Percentiles rank a stretch among this genome's conserved stretches.
phyloP scores from a whole-genome alignment of 2,113 vertebrate genomes.

The Nothobranchius kuhntae region DNA sequence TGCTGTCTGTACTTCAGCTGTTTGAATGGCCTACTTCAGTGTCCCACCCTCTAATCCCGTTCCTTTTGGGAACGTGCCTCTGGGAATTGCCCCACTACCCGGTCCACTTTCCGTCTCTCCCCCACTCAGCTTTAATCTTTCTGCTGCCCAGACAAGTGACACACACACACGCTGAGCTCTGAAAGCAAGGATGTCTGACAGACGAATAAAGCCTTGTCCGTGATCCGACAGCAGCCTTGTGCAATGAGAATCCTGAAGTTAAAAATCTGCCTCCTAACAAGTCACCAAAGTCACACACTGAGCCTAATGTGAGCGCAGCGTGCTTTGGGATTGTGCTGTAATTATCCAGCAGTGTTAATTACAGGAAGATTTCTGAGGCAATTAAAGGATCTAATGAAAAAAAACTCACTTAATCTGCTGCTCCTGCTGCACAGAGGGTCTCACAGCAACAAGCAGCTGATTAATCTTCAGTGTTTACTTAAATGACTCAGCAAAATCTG shows the following conservation, averaged over 20 bases:
- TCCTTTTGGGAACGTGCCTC: constrained; percentile 3
- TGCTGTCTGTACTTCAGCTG: constrained; percentile 60
- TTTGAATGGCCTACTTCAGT: constrained; percentile 67
- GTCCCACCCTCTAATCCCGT: constrained; percentile 61
- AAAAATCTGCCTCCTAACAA: constrained; percentile 3
- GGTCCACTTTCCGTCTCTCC: constrained; percentile 45
- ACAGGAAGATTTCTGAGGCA: constrained; percentile 58
- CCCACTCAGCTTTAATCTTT: constrained; percentile 57
- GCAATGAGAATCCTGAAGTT: background rate
- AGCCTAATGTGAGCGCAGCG: constrained; percentile 31
- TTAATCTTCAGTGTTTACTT: constrained; percentile 43
- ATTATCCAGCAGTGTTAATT: constrained; percentile 63
- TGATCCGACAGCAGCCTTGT: constrained; percentile 9
- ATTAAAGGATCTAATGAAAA: constrained; percentile 56
- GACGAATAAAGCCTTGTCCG: constrained; percentile 10
- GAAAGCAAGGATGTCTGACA: constrained; percentile 30
- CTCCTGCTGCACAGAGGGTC: constrained; percentile 31
- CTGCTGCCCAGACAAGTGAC: constrained; percentile 39
- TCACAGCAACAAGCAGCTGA: constrained; percentile 50
- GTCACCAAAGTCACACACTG: background rate
- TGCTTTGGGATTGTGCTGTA: constrained; percentile 40
- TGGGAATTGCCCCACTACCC: constrained; percentile 47
- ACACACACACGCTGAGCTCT: background rate
- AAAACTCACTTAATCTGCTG: constrained; percentile 23
- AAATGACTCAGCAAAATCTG: constrained; percentile 1